Evolutionary conservation across 2,113 vertebrate genomes (phyloP).

Genomic region (mouse (Mus musculus)): DNA sequence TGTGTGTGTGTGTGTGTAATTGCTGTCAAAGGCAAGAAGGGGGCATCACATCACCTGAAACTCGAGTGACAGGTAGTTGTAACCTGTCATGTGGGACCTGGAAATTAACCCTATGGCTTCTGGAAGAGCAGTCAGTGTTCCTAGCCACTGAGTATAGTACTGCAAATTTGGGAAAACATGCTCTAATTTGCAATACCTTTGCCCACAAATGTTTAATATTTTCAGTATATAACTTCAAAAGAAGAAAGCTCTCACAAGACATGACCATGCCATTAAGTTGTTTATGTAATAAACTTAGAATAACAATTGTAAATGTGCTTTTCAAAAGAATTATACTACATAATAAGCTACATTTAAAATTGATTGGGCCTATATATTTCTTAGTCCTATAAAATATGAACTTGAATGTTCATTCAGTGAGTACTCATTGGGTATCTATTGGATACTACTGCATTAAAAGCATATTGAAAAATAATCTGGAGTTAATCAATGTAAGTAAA

Average conservation of each 20-base stretch:
- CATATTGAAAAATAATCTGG: not conserved
- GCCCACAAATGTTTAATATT: not conserved
- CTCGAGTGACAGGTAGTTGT: not conserved
- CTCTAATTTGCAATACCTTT: not conserved
- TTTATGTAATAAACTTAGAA: conserved; percentile 16
- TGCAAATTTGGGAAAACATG: conserved; percentile 9
- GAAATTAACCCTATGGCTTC: not conserved
- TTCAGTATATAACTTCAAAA: conserved; percentile 9
- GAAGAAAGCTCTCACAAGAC: not conserved
- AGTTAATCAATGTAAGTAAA: not conserved
- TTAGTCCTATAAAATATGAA: not conserved
- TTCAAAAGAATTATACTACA: conserved; percentile 34
- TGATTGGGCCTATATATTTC: not conserved
- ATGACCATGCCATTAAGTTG: not conserved
- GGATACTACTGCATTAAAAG: not conserved
- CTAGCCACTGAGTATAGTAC: not conserved
- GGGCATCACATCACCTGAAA: not conserved
- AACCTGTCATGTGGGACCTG: not conserved
- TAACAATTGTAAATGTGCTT: not conserved
- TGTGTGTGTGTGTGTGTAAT: not conserved
- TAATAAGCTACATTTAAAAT: conserved; percentile 14
- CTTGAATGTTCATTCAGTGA: not conserved
- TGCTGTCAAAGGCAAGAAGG: not conserved
- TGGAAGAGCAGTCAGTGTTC: not conserved
- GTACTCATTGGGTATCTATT: not conserved